Percentiles rank a stretch among this genome's conserved stretches.
Evolutionary conservation across 2,888 invertebrate species (phyloP).

Genomic region (Allacma fusca): DNA sequence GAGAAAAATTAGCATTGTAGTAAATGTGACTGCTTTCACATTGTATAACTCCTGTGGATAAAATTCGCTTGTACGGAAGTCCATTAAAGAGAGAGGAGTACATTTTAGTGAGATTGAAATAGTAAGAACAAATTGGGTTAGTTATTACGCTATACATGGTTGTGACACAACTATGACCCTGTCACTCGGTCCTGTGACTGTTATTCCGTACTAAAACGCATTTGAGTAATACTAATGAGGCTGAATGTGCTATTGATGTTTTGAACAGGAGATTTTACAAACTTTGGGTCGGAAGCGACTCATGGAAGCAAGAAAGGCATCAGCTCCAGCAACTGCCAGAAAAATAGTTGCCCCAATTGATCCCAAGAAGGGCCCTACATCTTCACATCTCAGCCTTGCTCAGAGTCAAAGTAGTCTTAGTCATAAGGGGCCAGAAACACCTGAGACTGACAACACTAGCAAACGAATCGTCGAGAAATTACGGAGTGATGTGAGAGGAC

Average conservation of each 20-base stretch:
- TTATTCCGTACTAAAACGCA: too few species aligned
- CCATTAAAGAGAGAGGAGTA: too few species aligned
- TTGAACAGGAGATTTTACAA: conserved; percentile 78
- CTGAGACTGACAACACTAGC: conserved; percentile 65
- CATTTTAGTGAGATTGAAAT: too few species aligned
- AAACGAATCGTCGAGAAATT: conserved; percentile 84
- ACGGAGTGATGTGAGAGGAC: conserved; percentile 81
- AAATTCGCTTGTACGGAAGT: too few species aligned
- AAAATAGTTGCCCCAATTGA: conserved; percentile 43
- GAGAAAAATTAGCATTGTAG: too few species aligned
- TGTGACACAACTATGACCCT: too few species aligned
- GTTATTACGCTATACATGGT: too few species aligned
- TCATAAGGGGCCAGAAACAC: conserved; percentile 33
- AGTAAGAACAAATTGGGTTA: too few species aligned
- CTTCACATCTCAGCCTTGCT: conserved; percentile 31
- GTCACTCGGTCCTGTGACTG: too few species aligned
- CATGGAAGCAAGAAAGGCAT: conserved; percentile 75
- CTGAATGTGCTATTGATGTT: not conserved
- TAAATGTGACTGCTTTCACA: too few species aligned
- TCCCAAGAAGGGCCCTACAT: conserved; percentile 36
- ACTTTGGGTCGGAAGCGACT: conserved; percentile 84
- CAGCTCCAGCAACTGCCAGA: conserved; percentile 58
- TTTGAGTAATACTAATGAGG: too few species aligned
- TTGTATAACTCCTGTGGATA: too few species aligned
- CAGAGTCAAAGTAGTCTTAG: conserved; percentile 50